Percentiles rank a stretch among this genome's conserved stretches.
These are phyloP conservation scores for Troglohyphantes excavatus DNA, from an alignment of 2,888 invertebrate genomes.

Conservation along the genomic window DNA sequence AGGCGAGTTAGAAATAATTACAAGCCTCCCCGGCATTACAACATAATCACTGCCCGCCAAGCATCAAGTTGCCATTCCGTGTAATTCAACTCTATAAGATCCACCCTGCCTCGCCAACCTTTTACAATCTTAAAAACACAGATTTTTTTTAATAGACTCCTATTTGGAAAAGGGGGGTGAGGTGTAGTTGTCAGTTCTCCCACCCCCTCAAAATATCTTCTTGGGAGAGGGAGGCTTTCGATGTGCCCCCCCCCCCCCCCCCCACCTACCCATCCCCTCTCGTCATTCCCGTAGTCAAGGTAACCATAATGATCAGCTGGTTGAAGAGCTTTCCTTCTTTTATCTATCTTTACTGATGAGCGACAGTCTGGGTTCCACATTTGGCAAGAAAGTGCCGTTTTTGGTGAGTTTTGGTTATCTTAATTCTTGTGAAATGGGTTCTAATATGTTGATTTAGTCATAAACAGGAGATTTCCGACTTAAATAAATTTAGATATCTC, in stretches of 20 bases:
- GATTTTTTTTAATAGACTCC: conserved; percentile 64
- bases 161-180: conserved; percentile 28
- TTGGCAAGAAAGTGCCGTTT: conserved; percentile 11
- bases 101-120: conserved; percentile 28
- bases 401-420: conserved; percentile 9
- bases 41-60: conserved; percentile 71
- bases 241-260: conserved; percentile 25
- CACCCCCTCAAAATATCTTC: conserved; percentile 59
- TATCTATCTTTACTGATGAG: conserved; percentile 71
- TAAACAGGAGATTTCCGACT: too few relatives aligned
- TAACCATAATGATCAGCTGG: conserved; percentile 78
- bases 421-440: too few relatives aligned
- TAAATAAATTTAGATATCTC: too few relatives aligned
- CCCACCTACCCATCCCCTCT: background rate
- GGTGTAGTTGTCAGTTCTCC: conserved; percentile 49
- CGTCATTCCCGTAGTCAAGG: conserved; percentile 68
- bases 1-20: conserved; percentile 76
- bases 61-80: conserved; percentile 70
- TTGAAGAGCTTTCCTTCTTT: conserved; percentile 70
- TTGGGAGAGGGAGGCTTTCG: too few relatives aligned
- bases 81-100: conserved; percentile 38
- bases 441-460: too few relatives aligned
- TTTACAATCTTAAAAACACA: conserved; percentile 69
- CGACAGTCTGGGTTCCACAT: background rate
- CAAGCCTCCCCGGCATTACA: conserved; percentile 61